These are phyloP conservation scores for Cyprinus carpio DNA, from an alignment of 2,113 vertebrate genomes.

Conservation along the genomic window DNA sequence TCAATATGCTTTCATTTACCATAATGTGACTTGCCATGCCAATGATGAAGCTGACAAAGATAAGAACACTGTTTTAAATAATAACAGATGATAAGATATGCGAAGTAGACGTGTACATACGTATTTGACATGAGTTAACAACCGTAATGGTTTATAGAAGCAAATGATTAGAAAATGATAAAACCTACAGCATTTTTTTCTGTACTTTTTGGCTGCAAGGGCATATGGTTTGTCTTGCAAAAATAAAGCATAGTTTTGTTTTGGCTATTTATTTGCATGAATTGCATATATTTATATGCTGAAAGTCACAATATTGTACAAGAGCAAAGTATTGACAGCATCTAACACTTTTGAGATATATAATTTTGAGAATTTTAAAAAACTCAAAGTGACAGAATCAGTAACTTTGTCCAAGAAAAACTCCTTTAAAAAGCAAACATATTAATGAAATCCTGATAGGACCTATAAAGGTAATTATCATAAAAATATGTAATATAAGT, in stretches of 20 bases:
- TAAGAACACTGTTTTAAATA: neutral
- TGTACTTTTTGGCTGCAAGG: neutral
- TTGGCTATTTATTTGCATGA: neutral
- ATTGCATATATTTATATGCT: neutral
- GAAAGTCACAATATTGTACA: neutral
- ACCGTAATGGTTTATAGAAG: neutral
- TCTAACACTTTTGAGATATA: neutral
- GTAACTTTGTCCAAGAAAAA: neutral
- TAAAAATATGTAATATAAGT: neutral
- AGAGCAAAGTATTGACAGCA: neutral
- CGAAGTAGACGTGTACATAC: neutral
- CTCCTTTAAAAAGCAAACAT: neutral
- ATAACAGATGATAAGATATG: neutral
- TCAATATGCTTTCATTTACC: conserved; percentile 24
- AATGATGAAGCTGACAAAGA: neutral
- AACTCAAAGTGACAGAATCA: neutral
- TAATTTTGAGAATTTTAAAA: neutral
- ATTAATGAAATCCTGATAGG: neutral
- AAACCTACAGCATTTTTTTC: neutral
- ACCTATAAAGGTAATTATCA: neutral
- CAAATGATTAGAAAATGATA: neutral
- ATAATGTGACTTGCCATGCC: neutral
- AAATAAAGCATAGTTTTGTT: neutral
- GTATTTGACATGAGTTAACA: neutral
- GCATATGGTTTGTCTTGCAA: neutral